A percentile compares a stretch with the other conserved stretches of the same genome.
Conservation (phyloP, 2,888 invertebrate genomes). For the Drosophila robusta region DNA sequence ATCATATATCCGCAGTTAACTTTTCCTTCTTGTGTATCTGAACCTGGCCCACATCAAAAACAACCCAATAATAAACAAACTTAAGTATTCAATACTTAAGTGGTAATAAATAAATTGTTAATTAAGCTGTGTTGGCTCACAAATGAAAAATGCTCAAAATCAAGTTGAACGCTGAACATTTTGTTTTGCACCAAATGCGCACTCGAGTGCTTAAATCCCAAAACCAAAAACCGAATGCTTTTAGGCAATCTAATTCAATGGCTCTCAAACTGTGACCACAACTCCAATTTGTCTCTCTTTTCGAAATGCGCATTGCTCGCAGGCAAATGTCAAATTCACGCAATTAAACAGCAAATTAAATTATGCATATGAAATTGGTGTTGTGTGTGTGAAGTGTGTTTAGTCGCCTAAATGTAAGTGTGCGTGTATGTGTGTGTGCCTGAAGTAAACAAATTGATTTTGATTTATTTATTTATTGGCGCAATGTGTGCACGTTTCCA, state of each 20-base stretch:
- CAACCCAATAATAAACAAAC: too few species aligned
- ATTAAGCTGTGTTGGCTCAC: too few species aligned
- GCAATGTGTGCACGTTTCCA: constrained; percentile 42
- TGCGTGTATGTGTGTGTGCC: constrained; percentile 35
- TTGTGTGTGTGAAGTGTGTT: constrained; percentile 1
- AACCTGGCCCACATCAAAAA: too few species aligned
- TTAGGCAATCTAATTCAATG: constrained; percentile 38
- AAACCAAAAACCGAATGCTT: constrained; percentile 22
- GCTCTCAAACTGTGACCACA: constrained; percentile 38
- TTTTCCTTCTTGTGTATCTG: too few species aligned
- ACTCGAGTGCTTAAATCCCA: constrained; percentile 6
- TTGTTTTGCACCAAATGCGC: too few species aligned
- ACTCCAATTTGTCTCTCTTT: constrained; percentile 29
- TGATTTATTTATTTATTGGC: constrained; percentile 74
- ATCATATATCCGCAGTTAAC: too few species aligned
- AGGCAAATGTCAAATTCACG: constrained; percentile 72
- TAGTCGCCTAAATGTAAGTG: constrained; percentile 9
- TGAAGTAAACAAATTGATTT: constrained; percentile 77
- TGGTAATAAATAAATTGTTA: too few species aligned
- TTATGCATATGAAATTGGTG: constrained; percentile 69
- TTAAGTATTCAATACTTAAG: too few species aligned
- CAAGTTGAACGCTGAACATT: too few species aligned
- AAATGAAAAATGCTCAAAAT: too few species aligned
- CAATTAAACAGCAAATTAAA: constrained; percentile 79
- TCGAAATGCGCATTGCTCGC: constrained; percentile 41